A percentile compares a stretch with the other conserved stretches of the same genome.
Conservation (phyloP, 2,113 vertebrate genomes). For the Odontesthes bonariensis region DNA sequence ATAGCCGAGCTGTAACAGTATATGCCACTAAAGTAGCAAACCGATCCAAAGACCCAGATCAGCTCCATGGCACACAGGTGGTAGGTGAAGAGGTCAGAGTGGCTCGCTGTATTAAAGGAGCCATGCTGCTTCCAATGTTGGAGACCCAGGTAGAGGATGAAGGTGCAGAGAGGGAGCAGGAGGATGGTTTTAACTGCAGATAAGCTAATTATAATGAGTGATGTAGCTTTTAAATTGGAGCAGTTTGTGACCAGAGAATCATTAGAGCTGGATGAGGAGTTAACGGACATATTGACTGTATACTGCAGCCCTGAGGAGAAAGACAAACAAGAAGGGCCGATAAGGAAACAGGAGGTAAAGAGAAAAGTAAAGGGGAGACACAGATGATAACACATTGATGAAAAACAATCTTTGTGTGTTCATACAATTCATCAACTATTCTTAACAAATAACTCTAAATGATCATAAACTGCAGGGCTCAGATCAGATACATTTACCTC, state of each 20-base stretch:
- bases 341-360: background rate
- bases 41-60: fast-evolving
- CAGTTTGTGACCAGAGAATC: background rate
- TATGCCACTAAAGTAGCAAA: fast-evolving
- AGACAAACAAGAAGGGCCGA: background rate
- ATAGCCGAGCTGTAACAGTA: fast-evolving
- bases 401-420: too few relatives aligned
- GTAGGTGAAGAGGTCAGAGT: conserved; percentile 38
- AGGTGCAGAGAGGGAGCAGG: conserved; percentile 11
- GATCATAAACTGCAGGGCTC: too few relatives aligned
- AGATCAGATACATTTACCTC: too few relatives aligned
- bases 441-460: too few relatives aligned
- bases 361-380: background rate
- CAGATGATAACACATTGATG: too few relatives aligned
- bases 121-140: background rate
- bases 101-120: background rate
- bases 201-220: fast-evolving
- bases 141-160: conserved; percentile 12
- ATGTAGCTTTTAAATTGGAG: background rate
- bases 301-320: background rate
- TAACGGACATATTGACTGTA: background rate
- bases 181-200: fast-evolving
- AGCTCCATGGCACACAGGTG: conserved; percentile 2
- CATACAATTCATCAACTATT: too few relatives aligned
- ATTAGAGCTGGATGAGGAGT: background rate